Conservation (phyloP, 2,888 invertebrate genomes). For the Platynereis dumerilii region DNA sequence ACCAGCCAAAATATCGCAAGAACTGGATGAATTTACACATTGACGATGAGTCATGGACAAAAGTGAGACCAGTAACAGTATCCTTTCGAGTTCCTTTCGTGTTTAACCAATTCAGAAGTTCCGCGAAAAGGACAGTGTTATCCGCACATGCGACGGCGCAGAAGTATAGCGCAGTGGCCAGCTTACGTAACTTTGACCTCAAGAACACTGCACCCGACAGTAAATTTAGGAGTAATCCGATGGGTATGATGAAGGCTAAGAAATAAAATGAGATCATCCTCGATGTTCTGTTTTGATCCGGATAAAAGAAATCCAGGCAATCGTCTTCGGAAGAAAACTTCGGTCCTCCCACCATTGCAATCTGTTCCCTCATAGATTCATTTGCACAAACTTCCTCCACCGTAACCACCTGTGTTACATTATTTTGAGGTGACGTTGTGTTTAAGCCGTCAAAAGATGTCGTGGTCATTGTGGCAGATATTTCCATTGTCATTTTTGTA, state of each 20-base stretch:
- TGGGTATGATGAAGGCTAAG: conserved; percentile 18
- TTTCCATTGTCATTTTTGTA: too few relatives aligned
- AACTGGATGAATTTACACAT: conserved; percentile 18
- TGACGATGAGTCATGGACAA: background rate
- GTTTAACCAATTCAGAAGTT: conserved; percentile 14
- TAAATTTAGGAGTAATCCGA: conserved; percentile 14
- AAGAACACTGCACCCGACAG: conserved; percentile 15
- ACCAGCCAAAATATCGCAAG: conserved; percentile 15
- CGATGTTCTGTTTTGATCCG: too few relatives aligned
- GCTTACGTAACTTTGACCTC: conserved; percentile 16
- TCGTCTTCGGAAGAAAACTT: too few relatives aligned
- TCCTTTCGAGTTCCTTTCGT: background rate
- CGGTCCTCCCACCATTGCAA: too few relatives aligned
- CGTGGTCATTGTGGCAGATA: too few relatives aligned
- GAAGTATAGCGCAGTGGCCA: conserved; percentile 6
- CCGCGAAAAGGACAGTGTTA: conserved; percentile 7
- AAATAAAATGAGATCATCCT: too few relatives aligned
- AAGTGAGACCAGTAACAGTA: background rate
- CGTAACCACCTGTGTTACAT: too few relatives aligned
- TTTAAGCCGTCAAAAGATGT: too few relatives aligned
- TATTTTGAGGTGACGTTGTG: too few relatives aligned
- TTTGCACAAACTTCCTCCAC: too few relatives aligned
- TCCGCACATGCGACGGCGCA: conserved; percentile 11
- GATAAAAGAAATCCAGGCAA: too few relatives aligned
- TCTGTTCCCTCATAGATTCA: too few relatives aligned